Percentiles rank a stretch among this genome's conserved stretches.
Conservation (phyloP, 2,888 invertebrate genomes). For the Cheilosia vernalis region DNA sequence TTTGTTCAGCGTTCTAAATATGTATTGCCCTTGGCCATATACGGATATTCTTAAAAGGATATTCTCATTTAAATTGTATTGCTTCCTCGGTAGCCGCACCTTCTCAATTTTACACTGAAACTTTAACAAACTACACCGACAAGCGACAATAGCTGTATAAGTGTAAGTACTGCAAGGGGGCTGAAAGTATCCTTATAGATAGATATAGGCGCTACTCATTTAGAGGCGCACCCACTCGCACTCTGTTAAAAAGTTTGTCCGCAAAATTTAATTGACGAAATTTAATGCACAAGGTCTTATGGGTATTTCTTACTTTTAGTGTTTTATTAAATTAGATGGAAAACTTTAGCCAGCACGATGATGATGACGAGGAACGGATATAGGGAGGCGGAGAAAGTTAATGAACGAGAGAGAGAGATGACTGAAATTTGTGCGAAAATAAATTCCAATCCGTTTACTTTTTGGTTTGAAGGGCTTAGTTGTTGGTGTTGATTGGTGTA, state of each 20-base stretch:
- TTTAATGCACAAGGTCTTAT: constrained; percentile 55
- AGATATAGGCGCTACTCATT: constrained; percentile 19
- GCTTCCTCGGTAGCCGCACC: neutral
- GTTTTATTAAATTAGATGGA: constrained; percentile 62
- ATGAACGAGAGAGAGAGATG: constrained; percentile 33
- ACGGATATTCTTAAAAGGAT: neutral
- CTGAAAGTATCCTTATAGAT: constrained; percentile 3
- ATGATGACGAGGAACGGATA: neutral
- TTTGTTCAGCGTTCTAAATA: constrained; percentile 12
- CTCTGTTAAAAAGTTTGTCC: constrained; percentile 46
- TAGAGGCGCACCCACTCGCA: constrained; percentile 6
- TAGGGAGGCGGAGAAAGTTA: constrained; percentile 2
- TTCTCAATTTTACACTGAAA: neutral
- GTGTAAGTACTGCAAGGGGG: constrained; percentile 28
- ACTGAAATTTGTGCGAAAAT: constrained; percentile 28
- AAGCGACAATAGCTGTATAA: constrained; percentile 12
- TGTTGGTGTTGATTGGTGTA: too few species aligned
- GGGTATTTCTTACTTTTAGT: constrained; percentile 54
- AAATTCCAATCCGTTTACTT: constrained; percentile 28
- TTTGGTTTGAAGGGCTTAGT: constrained; percentile 1
- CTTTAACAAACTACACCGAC: constrained; percentile 30
- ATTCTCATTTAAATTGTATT: constrained; percentile 17
- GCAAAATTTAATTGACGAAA: constrained; percentile 62
- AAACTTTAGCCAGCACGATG: constrained; percentile 35
- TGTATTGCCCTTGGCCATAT: constrained; percentile 17